Conservation (phyloP, 2,888 invertebrate genomes). For the Athalia circularis region DNA sequence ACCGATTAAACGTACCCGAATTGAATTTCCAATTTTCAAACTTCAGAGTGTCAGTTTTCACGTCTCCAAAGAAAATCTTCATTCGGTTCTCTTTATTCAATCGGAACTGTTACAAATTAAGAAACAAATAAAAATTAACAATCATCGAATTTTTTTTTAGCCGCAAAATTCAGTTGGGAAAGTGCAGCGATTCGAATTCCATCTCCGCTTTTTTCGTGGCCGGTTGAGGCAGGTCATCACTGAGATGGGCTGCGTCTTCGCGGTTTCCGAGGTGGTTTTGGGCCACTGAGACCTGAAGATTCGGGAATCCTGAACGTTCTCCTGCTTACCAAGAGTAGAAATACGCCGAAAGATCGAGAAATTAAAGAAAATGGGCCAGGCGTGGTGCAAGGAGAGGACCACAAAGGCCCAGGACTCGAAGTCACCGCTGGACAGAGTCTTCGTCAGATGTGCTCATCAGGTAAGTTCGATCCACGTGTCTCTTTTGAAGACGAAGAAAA, state of each 20-base stretch:
- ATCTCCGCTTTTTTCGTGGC: not conserved
- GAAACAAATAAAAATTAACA: not conserved
- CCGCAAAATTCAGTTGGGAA: not conserved
- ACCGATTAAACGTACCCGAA: not conserved
- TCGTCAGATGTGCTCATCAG: slow-evolving; percentile 71
- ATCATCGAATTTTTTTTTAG: not conserved
- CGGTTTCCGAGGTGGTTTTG: not conserved
- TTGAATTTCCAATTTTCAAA: not conserved
- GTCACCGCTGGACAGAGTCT: slow-evolving; percentile 72
- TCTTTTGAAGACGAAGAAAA: too few relatives aligned
- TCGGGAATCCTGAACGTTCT: not conserved
- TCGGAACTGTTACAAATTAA: not conserved
- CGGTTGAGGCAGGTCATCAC: slow-evolving; percentile 24
- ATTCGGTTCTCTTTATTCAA: not conserved
- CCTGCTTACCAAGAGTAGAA: not conserved
- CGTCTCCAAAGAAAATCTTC: not conserved
- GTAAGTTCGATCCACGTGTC: slow-evolving; percentile 58
- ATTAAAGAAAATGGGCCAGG: slow-evolving; percentile 69
- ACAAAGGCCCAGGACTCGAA: slow-evolving; percentile 72
- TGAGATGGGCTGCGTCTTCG: slow-evolving; percentile 20
- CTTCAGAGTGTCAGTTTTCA: not conserved
- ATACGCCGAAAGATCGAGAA: slow-evolving; percentile 42
- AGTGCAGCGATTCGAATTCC: not conserved
- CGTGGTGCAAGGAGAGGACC: slow-evolving; percentile 72
- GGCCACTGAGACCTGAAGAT: not conserved